phyloP scores from a whole-genome alignment of 2,797 vertebrate genomes.

The Mormyrops boulengeri region DNA sequence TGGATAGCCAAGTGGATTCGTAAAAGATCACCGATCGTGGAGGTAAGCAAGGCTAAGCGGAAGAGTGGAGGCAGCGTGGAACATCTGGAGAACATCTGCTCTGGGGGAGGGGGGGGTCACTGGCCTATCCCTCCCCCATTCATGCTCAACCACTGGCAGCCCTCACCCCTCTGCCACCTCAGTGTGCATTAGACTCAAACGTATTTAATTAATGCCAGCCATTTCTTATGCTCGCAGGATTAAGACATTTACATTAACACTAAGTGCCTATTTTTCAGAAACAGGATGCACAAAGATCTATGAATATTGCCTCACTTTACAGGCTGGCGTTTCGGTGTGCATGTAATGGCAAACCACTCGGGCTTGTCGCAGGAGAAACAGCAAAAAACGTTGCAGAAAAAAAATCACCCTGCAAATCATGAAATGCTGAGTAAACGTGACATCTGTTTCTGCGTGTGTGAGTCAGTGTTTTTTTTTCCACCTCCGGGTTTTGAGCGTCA shows the following conservation, averaged over 20 bases:
- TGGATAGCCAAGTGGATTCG: neutral
- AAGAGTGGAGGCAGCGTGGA: neutral
- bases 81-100: conserved; percentile 27
- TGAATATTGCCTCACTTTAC: neutral
- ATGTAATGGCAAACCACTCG: neutral
- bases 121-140: neutral
- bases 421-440: conserved; percentile 11
- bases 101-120: neutral
- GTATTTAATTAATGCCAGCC: neutral
- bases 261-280: neutral
- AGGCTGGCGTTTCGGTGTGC: neutral
- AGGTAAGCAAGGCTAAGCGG: neutral
- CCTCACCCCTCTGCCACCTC: neutral
- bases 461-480: conserved; percentile 1
- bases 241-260: neutral
- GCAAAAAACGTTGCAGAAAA: neutral
- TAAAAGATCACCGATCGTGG: neutral
- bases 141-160: neutral
- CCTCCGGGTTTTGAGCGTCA: neutral
- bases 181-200: neutral
- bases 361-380: neutral
- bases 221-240: neutral
- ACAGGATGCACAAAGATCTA: neutral
- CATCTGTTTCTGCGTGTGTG: conserved; percentile 3
- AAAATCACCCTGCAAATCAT: neutral